Percentiles rank a stretch among this genome's conserved stretches.
phyloP scores from a whole-genome alignment of 2,797 vertebrate genomes.

The Protosalanx chinensis region DNA sequence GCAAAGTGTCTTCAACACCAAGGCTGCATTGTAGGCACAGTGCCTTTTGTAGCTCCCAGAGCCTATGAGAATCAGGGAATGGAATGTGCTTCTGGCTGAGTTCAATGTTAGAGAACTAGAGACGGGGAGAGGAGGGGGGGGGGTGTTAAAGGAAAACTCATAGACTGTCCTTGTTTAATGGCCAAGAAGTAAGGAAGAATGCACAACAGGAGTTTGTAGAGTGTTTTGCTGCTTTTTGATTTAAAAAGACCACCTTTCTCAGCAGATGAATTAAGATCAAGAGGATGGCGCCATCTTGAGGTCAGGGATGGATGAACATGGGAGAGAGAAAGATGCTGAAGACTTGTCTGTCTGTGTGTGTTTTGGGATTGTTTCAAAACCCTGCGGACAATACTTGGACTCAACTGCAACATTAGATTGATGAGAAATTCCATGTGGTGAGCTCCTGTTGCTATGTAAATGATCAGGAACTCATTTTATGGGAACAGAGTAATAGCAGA shows the following conservation, averaged over 20 bases:
- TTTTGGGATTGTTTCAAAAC: neutral
- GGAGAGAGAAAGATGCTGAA: neutral
- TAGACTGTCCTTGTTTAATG: constrained; percentile 3
- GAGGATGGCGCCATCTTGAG: constrained; percentile 18
- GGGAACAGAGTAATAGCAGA: constrained; percentile 12
- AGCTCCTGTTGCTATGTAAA: constrained; percentile 30
- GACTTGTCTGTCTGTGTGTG: neutral
- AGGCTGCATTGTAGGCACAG: neutral
- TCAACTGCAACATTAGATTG: constrained; percentile 28
- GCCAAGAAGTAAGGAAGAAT: neutral
- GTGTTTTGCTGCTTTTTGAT: neutral
- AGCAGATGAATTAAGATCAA: neutral
- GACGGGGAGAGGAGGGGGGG: neutral
- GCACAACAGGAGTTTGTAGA: neutral
- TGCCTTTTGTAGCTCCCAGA: neutral
- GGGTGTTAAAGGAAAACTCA: neutral
- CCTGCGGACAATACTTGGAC: constrained; percentile 28
- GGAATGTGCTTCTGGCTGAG: constrained; percentile 7
- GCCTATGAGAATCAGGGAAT: constrained; percentile 7
- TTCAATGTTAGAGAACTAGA: constrained; percentile 1
- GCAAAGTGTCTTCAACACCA: neutral
- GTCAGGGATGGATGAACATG: neutral
- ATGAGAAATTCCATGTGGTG: constrained; percentile 18
- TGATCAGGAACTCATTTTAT: neutral
- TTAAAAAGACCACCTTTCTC: neutral